Evolutionary conservation across 1,140 invertebrate genomes (phyloP), one percentile per base, ranked within the genome.

Genomic region (Galleria mellonella): DNA sequence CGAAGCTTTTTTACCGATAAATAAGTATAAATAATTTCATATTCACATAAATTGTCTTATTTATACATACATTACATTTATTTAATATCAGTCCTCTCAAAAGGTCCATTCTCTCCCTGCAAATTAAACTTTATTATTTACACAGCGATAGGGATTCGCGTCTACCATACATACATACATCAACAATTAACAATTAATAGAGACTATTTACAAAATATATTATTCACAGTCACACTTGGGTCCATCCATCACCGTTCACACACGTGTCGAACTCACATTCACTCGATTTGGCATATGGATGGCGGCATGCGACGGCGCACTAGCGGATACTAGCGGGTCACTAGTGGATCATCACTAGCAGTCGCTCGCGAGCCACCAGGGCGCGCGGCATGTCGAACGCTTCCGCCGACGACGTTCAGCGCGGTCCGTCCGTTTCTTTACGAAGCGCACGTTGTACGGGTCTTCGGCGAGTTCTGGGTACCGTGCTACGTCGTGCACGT

Each of bases 391-490:
- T 66, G 73, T 79, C 41, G 54, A 64, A 54, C 88, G 82, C 88
- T 91, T 91, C 70, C 90, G 90, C 47, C 91, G 79, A 51, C 90
- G 88, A 47, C 90, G 89, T 66, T 90, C 91, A 15, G 89, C 87
- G 50, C 89, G 87, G 45, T 90, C 90, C 1, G 87, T 77, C 51
- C 91, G 89, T 72, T 94, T 94, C 83, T 96, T 96, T 8, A 93
- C 89, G 70, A 97, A 96, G 57, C 92, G 91, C 41, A 99, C 92
- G 87, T 98, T 98, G 83, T 95, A 97, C 1, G 96, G 96, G 87
- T 98, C 97, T 84, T 98, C 97, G 9, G 96, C 94, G 9, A 98
- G 88, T 72, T 98, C 94, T 0, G 97, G 96, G 87, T 96, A 98
- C 10, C 92, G 86, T 57, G 93, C 91, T 10, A 96, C 92, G 67